These are phyloP conservation scores for Pterobdella sp. DNA, from an alignment of 2,888 invertebrate genomes.

Conservation along the genomic window DNA sequence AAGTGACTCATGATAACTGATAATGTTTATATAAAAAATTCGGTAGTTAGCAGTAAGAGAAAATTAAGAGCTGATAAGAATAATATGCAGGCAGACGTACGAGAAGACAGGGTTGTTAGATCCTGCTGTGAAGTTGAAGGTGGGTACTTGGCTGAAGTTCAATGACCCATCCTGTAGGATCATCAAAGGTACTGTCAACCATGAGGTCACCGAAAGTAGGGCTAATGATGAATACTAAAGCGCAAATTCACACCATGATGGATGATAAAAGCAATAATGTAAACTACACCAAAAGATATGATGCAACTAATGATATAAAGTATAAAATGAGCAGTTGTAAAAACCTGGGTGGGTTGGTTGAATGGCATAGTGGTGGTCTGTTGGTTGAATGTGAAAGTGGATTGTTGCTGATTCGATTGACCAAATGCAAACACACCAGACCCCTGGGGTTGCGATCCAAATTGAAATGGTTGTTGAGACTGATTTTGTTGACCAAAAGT, in stretches of 20 bases:
- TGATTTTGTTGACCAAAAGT: not conserved
- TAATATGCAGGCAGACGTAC: not conserved
- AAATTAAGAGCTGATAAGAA: not conserved
- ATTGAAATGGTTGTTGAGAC: not conserved
- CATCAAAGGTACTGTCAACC: no score
- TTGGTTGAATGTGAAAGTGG: not conserved
- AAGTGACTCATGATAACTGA: not conserved
- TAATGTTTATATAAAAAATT: not conserved
- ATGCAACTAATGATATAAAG: no score
- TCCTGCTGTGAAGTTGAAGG: conserved; percentile 5
- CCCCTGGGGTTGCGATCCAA: not conserved
- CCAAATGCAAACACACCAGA: not conserved
- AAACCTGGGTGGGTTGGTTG: no score
- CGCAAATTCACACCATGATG: no score
- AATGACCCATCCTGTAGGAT: not conserved
- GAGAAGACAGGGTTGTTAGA: conserved; percentile 4
- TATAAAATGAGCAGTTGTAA: no score
- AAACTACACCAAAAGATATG: no score
- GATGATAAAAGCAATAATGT: no score
- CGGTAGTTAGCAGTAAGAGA: not conserved
- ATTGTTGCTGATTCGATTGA: not conserved
- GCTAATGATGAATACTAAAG: no score
- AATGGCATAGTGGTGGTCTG: no score
- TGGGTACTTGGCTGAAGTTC: conserved; percentile 6
- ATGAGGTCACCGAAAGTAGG: no score